Percentiles rank a stretch among this genome's conserved stretches.
Evolutionary conservation across 1,140 invertebrate species (phyloP).

Genomic region (Thereuonema tuberculata): DNA sequence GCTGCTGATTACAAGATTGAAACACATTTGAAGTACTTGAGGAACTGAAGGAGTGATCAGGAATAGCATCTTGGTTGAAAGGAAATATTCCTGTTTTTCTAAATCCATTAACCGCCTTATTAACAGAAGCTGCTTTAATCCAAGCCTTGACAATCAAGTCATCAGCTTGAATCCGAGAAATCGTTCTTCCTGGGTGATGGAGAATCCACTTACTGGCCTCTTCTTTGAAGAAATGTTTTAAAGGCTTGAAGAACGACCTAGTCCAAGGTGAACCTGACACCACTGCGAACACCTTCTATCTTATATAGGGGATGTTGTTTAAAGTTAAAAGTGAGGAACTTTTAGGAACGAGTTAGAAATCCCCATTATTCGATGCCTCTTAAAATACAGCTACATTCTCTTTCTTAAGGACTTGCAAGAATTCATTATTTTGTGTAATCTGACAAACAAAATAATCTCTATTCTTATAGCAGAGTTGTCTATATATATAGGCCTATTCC

Average conservation of each 20-base stretch:
- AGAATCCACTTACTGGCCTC: not conserved
- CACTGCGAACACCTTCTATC: too few relatives aligned
- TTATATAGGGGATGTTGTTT: too few relatives aligned
- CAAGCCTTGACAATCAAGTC: not conserved
- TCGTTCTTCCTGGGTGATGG: not conserved
- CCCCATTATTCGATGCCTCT: too few relatives aligned
- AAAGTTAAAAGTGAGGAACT: too few relatives aligned
- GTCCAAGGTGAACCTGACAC: too few relatives aligned
- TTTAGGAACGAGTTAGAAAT: too few relatives aligned
- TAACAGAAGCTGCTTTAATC: not conserved
- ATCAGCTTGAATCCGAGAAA: not conserved
- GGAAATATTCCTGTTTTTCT: not conserved
- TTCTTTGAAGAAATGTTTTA: not conserved
- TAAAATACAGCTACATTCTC: too few relatives aligned
- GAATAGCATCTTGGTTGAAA: not conserved
- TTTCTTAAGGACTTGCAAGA: too few relatives aligned
- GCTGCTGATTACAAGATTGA: not conserved
- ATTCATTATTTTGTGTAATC: too few relatives aligned
- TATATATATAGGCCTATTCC: too few relatives aligned
- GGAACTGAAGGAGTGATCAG: not conserved
- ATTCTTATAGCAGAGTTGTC: too few relatives aligned
- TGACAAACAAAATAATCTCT: too few relatives aligned
- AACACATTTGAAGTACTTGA: not conserved
- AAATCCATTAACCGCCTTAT: not conserved
- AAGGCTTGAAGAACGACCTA: not conserved